phyloP scores from a whole-genome alignment of 2,888 invertebrate genomes.

The Bhutanitis thaidina region DNA sequence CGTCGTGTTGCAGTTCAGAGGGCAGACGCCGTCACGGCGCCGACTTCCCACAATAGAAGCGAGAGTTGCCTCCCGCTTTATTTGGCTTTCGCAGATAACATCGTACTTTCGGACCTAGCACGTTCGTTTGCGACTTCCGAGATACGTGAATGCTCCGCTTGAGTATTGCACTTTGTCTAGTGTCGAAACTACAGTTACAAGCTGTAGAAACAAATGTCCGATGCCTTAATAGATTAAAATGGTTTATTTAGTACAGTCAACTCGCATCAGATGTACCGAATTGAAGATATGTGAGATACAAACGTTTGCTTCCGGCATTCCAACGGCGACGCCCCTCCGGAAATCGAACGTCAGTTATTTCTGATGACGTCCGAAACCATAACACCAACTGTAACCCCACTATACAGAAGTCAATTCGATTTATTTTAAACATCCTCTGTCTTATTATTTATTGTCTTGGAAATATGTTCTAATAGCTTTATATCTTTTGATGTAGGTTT shows the following conservation, averaged over 20 bases:
- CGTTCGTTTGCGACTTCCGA: constrained; percentile 49
- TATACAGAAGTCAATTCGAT: constrained; percentile 5
- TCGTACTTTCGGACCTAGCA: constrained; percentile 48
- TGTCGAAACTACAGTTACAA: constrained; percentile 10
- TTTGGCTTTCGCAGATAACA: constrained; percentile 59
- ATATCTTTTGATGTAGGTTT: constrained; percentile 40
- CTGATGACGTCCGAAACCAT: constrained; percentile 17
- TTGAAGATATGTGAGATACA: constrained; percentile 12
- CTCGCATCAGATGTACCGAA: constrained; percentile 19
- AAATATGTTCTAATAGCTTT: constrained; percentile 28
- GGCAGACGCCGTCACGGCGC: constrained; percentile 56
- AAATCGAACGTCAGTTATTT: constrained; percentile 21
- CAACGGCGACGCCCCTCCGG: constrained; percentile 19
- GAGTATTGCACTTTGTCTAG: constrained; percentile 13
- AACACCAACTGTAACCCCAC: constrained; percentile 16
- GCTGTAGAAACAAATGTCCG: constrained; percentile 12
- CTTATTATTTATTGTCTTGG: constrained; percentile 19
- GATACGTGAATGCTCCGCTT: constrained; percentile 27
- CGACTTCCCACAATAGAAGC: constrained; percentile 61
- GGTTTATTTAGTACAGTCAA: constrained; percentile 5
- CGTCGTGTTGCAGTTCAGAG: constrained; percentile 60
- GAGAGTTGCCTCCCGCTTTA: constrained; percentile 58
- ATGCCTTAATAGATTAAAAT: constrained; percentile 11
- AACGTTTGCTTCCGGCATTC: constrained; percentile 20
- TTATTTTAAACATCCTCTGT: constrained; percentile 8